phyloP scores from a whole-genome alignment of 2,888 invertebrate species.

The Acrocyrtus sp. region DNA sequence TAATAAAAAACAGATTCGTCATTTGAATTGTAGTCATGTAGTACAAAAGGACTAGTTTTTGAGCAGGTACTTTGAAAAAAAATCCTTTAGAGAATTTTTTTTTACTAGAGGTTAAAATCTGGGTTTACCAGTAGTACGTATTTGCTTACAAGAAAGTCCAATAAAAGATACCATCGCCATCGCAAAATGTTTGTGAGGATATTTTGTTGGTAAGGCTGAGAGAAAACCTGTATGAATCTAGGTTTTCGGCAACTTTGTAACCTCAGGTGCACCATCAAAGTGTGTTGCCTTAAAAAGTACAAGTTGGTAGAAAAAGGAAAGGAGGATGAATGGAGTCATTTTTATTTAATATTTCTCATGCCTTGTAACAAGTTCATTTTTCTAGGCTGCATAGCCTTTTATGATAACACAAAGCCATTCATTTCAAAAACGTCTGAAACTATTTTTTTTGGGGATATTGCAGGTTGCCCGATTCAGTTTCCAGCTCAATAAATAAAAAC shows the following conservation, averaged over 20 bases:
- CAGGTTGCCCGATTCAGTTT: conserved; percentile 61
- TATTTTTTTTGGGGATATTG: conserved; percentile 23
- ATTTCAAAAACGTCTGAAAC: neutral
- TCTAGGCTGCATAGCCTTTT: too few relatives aligned
- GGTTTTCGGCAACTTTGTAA: conserved; percentile 35
- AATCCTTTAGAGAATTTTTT: conserved; percentile 4
- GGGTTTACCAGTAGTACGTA: conserved; percentile 21
- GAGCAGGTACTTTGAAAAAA: conserved; percentile 19
- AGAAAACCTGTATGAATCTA: conserved; percentile 45
- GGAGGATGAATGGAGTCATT: too few relatives aligned
- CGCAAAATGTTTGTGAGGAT: too few relatives aligned
- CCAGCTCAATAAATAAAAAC: conserved; percentile 55
- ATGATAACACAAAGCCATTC: too few relatives aligned
- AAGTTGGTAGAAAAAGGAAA: too few relatives aligned
- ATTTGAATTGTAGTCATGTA: too few relatives aligned
- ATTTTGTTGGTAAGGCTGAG: too few relatives aligned
- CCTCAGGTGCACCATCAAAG: conserved; percentile 22
- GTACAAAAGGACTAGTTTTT: conserved; percentile 28
- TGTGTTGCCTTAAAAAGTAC: conserved; percentile 3
- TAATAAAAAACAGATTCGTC: conserved; percentile 11
- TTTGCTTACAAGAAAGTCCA: neutral
- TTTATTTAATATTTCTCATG: too few relatives aligned
- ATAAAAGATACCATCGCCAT: too few relatives aligned
- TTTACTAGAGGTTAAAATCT: conserved; percentile 16
- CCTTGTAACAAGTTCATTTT: too few relatives aligned